A percentile compares a stretch with the other conserved stretches of the same genome.
Evolutionary conservation across 2,113 vertebrate species (phyloP).

Genomic region (Scartelaos histophorus): DNA sequence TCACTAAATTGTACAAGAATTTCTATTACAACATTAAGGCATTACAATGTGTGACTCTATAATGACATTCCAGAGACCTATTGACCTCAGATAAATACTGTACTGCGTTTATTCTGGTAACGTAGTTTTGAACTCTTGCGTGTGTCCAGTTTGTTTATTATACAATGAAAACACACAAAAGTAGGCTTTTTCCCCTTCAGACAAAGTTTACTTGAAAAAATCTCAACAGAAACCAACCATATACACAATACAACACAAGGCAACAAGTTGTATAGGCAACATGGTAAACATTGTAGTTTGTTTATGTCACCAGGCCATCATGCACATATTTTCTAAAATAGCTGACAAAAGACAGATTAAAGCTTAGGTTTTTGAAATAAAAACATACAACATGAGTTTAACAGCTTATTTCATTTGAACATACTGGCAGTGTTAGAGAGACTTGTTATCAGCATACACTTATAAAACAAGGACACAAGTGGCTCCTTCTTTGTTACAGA

Average conservation of each 20-base stretch:
- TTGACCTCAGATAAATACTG: not conserved
- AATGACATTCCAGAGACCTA: not conserved
- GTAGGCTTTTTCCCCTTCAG: conserved; percentile 12
- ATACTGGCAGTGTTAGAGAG: conserved; percentile 70
- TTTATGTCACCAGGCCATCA: conserved; percentile 39
- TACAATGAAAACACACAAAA: conserved; percentile 9
- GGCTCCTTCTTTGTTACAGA: conserved; percentile 19
- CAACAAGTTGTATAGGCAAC: conserved; percentile 65
- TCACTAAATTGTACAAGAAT: too few species aligned
- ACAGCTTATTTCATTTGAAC: conserved; percentile 56
- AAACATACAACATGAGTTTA: conserved; percentile 39
- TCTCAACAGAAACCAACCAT: conserved; percentile 36
- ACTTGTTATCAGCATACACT: conserved; percentile 43
- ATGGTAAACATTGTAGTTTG: conserved; percentile 54
- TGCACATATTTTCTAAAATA: conserved; percentile 41
- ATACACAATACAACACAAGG: conserved; percentile 70
- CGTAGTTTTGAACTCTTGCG: not conserved
- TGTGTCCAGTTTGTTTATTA: not conserved
- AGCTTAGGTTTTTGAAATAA: conserved; percentile 40
- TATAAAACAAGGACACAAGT: conserved; percentile 65
- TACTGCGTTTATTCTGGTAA: not conserved
- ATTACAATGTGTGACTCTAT: not conserved
- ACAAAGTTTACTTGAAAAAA: conserved; percentile 66
- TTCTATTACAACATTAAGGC: too few species aligned
- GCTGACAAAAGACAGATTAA: conserved; percentile 37